phyloP scores from a whole-genome alignment of 2,113 vertebrate genomes.

The Apistogramma diplotaenia region DNA sequence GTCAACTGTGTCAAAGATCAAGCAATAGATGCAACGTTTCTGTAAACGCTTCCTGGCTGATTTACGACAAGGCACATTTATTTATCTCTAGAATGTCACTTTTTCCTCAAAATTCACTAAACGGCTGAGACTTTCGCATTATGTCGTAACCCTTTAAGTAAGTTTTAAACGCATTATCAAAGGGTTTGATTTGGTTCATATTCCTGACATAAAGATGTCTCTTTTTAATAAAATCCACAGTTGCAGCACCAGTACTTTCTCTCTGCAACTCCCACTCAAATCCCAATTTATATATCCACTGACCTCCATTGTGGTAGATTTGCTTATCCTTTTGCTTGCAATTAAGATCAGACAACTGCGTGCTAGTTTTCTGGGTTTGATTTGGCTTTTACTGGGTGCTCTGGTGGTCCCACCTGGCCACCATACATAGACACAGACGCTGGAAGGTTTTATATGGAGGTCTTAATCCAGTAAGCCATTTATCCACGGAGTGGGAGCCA shows the following conservation, averaged over 20 bases:
- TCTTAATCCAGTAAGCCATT: constrained; percentile 71
- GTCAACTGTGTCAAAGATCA: constrained; percentile 58
- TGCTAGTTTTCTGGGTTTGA: neutral
- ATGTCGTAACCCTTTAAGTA: neutral
- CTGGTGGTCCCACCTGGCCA: constrained; percentile 11
- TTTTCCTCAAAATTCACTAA: neutral
- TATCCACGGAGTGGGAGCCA: constrained; percentile 52
- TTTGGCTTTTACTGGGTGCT: constrained; percentile 6
- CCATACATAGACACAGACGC: constrained; percentile 2
- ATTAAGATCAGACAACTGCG: neutral
- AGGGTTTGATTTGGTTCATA: neutral
- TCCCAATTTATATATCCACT: neutral
- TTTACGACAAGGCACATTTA: neutral
- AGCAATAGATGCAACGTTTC: constrained; percentile 13
- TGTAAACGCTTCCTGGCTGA: constrained; percentile 42
- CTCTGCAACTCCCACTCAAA: neutral
- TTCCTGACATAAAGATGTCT: neutral
- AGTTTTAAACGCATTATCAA: neutral
- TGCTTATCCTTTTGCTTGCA: neutral
- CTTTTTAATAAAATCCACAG: neutral
- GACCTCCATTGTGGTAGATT: neutral
- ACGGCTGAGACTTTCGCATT: neutral
- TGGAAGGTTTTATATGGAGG: constrained; percentile 42
- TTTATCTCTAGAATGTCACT: neutral
- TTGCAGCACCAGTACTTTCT: neutral